phyloP scores from a whole-genome alignment of 1,140 invertebrate genomes.

The Aphelenchoides avenae region DNA sequence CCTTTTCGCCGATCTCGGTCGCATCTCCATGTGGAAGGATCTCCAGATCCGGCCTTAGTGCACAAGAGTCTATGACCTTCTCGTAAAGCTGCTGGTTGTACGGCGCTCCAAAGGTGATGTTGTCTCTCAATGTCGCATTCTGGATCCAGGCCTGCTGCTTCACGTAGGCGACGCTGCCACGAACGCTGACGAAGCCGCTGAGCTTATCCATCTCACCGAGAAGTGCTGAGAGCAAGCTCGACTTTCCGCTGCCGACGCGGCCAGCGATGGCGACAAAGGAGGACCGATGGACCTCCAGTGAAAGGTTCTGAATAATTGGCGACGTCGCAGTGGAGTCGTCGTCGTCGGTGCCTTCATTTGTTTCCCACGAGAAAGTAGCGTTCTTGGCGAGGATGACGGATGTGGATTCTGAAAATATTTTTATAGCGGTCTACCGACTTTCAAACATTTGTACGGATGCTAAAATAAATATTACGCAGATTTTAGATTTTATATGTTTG shows the following conservation, averaged over 20 bases:
- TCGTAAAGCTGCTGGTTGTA: slow-evolving; percentile 59
- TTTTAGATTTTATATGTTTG: too few relatives aligned
- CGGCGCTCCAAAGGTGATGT: slow-evolving; percentile 73
- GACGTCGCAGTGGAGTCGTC: too few relatives aligned
- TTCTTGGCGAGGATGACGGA: too few relatives aligned
- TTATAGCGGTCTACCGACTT: too few relatives aligned
- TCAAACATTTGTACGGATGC: too few relatives aligned
- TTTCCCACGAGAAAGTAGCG: too few relatives aligned
- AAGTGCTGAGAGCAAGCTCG: slow-evolving; percentile 71
- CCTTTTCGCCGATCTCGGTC: slow-evolving; percentile 64
- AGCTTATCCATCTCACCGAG: slow-evolving; percentile 63
- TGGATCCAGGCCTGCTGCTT: slow-evolving; percentile 78
- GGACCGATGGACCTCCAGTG: slow-evolving; percentile 58
- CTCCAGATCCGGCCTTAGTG: slow-evolving; percentile 68
- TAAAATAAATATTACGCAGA: too few relatives aligned
- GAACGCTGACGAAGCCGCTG: slow-evolving; percentile 7
- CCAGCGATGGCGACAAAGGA: slow-evolving; percentile 74
- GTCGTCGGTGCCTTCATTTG: too few relatives aligned
- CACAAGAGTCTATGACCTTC: slow-evolving; percentile 62
- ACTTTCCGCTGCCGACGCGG: slow-evolving; percentile 74
- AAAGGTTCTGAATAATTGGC: slow-evolving; percentile 34
- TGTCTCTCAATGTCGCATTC: slow-evolving; percentile 73
- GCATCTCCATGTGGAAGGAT: slow-evolving; percentile 68
- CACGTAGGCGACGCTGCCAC: slow-evolving; percentile 70
- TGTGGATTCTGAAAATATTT: too few relatives aligned